Conservation (phyloP, 2,113 vertebrate genomes). For the Pitta sordida region DNA sequence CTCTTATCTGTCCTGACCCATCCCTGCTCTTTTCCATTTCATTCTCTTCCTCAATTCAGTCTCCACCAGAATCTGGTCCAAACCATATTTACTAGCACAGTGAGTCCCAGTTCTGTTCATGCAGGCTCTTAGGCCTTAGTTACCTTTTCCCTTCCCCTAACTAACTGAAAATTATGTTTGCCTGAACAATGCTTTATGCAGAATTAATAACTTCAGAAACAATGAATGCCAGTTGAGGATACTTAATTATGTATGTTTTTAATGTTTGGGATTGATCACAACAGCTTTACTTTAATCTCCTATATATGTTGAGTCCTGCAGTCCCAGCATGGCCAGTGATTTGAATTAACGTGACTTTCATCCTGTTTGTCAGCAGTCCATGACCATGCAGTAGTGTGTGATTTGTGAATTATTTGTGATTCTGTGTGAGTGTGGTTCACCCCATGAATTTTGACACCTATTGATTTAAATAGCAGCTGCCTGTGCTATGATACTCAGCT, state of each 20-base stretch:
- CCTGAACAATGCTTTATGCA: neutral
- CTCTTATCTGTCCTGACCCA: neutral
- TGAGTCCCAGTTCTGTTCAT: accelerated
- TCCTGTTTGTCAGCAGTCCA: neutral
- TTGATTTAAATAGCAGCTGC: neutral
- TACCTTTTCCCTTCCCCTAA: neutral
- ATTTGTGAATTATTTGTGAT: conserved; percentile 28
- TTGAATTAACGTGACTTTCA: conserved; percentile 2
- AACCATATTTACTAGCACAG: neutral
- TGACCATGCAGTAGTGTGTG: neutral
- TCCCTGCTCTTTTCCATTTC: neutral
- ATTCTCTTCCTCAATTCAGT: neutral
- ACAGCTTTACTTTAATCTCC: neutral
- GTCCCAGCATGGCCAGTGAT: neutral
- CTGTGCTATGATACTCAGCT: neutral
- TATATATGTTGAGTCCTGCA: neutral
- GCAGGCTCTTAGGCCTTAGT: neutral
- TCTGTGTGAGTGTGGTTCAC: neutral
- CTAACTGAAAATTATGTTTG: neutral
- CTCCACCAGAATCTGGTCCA: neutral
- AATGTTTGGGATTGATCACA: neutral
- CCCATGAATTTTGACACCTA: neutral
- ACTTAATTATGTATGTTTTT: neutral
- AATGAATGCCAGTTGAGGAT: neutral
- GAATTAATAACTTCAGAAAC: neutral